phyloP scores from a whole-genome alignment of 2,888 invertebrate genomes.

The Scaeva pyrastri region DNA sequence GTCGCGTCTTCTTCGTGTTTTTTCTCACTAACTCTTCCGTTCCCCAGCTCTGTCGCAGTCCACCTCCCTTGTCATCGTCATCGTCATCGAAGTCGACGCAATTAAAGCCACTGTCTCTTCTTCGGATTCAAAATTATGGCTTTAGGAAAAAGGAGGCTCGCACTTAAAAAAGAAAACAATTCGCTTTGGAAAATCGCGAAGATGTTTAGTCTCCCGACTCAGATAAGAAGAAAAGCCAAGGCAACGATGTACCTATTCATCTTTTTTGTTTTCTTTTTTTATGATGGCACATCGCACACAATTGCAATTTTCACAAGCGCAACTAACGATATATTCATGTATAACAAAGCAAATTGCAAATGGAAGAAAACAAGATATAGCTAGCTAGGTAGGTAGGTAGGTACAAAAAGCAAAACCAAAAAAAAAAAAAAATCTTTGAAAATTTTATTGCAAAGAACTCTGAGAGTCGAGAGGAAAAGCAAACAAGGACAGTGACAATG shows the following conservation, averaged over 20 bases:
- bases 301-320: conserved; percentile 58
- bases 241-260: background rate
- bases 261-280: conserved; percentile 9
- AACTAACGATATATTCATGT: conserved; percentile 45
- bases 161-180: background rate
- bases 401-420: conserved; percentile 35
- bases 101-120: conserved; percentile 26
- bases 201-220: conserved; percentile 20
- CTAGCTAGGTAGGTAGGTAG: conserved; percentile 13
- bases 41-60: background rate
- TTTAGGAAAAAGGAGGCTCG: conserved; percentile 39
- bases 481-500: conserved; percentile 64
- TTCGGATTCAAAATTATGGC: background rate
- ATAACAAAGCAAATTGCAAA: conserved; percentile 72
- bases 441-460: conserved; percentile 12
- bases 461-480: conserved; percentile 2
- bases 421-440: conserved; percentile 27
- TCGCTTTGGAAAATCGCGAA: conserved; percentile 45
- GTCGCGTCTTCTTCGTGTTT: conserved; percentile 1
- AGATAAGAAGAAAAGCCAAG: conserved; percentile 22
- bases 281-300: conserved; percentile 60
- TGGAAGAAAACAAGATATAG: conserved; percentile 59
- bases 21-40: background rate
- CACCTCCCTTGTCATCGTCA: background rate
- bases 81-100: conserved; percentile 6